Evolutionary conservation across 2,113 vertebrate species (phyloP).

Genomic region (Morone saxatilis): DNA sequence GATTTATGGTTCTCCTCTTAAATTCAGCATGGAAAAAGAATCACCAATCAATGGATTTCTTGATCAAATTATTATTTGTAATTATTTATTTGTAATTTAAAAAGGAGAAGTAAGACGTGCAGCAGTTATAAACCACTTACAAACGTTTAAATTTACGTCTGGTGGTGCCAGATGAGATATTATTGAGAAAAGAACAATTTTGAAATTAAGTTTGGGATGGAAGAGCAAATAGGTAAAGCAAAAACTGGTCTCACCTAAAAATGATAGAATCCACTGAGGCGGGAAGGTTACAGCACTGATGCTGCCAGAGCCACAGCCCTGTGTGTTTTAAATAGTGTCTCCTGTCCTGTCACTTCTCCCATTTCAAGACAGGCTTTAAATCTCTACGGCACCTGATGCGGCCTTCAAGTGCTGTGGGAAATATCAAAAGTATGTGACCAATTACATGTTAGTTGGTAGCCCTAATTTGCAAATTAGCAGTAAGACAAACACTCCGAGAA

Average conservation of each 20-base stretch:
- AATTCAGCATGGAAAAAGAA: neutral
- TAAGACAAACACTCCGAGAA: too few relatives aligned
- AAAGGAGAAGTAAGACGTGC: too few relatives aligned
- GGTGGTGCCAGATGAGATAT: too few relatives aligned
- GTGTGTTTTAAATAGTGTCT: neutral
- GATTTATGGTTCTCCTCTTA: neutral
- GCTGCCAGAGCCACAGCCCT: neutral
- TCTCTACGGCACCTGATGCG: neutral
- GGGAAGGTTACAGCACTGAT: neutral
- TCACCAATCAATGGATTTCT: too few relatives aligned
- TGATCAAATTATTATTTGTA: too few relatives aligned
- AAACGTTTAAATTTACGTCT: too few relatives aligned
- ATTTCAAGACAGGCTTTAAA: neutral
- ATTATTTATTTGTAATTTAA: too few relatives aligned
- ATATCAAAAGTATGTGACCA: neutral
- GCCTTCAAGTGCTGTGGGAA: neutral
- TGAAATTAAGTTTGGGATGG: too few relatives aligned
- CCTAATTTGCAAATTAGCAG: too few relatives aligned
- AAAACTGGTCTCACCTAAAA: neutral
- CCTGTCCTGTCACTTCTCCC: slow-evolving; percentile 3
- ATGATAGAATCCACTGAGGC: neutral
- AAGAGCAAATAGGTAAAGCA: neutral
- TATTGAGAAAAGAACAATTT: too few relatives aligned
- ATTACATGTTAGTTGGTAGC: neutral
- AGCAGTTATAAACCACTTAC: too few relatives aligned